Conservation (phyloP, 1,140 invertebrate genomes). For the Rhagoletis pomonella region DNA sequence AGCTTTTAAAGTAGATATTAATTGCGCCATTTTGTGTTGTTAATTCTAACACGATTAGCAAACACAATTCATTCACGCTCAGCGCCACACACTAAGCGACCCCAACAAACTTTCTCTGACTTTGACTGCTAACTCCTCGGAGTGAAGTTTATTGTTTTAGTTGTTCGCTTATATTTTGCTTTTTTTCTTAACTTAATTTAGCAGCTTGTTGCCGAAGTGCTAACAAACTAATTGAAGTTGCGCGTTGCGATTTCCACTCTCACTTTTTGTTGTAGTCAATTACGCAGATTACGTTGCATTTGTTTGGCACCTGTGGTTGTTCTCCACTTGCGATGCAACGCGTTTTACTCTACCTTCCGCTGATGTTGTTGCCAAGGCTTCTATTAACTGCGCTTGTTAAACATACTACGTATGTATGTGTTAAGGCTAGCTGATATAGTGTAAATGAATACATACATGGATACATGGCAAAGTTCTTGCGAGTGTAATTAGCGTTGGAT, state of each 20-base stretch:
- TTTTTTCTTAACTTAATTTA: neutral
- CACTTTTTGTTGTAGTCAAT: neutral
- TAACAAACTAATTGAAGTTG: neutral
- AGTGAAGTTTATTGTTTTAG: neutral
- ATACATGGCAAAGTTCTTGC: neutral
- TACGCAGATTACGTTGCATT: slow-evolving; percentile 29
- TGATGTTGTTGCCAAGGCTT: neutral
- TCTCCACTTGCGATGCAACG: too few relatives aligned
- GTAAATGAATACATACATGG: neutral
- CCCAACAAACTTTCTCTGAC: neutral
- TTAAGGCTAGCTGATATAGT: too few relatives aligned
- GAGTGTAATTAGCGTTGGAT: too few relatives aligned
- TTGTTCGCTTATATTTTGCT: neutral
- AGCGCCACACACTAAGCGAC: neutral
- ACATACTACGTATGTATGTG: neutral
- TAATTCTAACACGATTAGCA: slow-evolving; percentile 2
- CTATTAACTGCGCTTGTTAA: neutral
- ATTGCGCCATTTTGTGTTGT: slow-evolving; percentile 17
- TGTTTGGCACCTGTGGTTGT: neutral
- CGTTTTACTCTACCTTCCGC: neutral
- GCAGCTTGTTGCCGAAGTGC: slow-evolving; percentile 16
- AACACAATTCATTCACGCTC: neutral
- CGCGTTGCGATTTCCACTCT: neutral
- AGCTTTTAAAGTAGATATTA: neutral
- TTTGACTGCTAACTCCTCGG: neutral